These are phyloP conservation scores for Leucoraja ocellata DNA, from an alignment of 2,797 vertebrate species.

Conservation along the genomic window DNA sequence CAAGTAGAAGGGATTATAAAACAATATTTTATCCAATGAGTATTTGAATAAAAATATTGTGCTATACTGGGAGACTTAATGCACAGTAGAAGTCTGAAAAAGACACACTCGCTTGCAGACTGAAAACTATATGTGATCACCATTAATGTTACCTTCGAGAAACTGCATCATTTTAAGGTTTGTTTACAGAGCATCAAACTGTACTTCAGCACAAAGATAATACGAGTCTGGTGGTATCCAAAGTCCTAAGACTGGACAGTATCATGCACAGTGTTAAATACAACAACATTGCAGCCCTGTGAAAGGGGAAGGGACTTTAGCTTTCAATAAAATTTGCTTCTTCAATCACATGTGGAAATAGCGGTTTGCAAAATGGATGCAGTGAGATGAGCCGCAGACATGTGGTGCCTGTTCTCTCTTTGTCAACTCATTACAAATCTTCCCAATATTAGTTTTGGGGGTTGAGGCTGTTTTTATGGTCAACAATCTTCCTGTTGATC, in stretches of 20 bases:
- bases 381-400: background rate
- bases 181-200: slow-evolving; percentile 40
- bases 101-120: slow-evolving; percentile 55
- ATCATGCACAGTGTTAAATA: background rate
- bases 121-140: slow-evolving; percentile 46
- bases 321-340: background rate
- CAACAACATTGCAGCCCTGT: background rate
- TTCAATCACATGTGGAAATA: background rate
- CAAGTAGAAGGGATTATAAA: slow-evolving; percentile 85
- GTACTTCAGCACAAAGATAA: slow-evolving; percentile 1
- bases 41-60: slow-evolving; percentile 99
- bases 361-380: background rate
- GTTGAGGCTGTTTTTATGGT: background rate
- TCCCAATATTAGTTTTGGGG: background rate
- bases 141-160: slow-evolving; percentile 49
- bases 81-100: slow-evolving; percentile 45
- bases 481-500: background rate
- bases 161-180: slow-evolving; percentile 56
- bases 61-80: slow-evolving; percentile 62
- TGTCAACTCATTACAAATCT: background rate
- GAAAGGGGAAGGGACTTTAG: background rate
- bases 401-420: background rate
- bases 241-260: background rate
- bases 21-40: slow-evolving; percentile 98
- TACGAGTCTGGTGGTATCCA: slow-evolving; percentile 10